phyloP scores from a whole-genome alignment of 2,113 vertebrate genomes.

The Lates calcarifer region DNA sequence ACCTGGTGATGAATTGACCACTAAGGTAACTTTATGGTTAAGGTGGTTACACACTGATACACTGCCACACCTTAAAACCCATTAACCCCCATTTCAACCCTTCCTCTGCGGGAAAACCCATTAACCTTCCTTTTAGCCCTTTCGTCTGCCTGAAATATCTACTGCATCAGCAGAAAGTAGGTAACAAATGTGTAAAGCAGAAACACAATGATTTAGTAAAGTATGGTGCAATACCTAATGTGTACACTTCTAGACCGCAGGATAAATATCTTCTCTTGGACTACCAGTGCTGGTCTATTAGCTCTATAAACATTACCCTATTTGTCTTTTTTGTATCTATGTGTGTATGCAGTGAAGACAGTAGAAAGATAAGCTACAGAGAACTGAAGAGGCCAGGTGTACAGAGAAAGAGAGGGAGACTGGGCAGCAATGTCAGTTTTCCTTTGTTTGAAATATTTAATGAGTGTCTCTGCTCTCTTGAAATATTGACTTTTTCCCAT shows the following conservation, averaged over 20 bases:
- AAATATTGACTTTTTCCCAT: slow-evolving; percentile 81
- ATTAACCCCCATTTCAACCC: slow-evolving; percentile 72
- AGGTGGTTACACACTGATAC: slow-evolving; percentile 62
- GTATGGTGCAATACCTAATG: not conserved
- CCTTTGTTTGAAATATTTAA: slow-evolving; percentile 85
- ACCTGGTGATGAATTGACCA: slow-evolving; percentile 56
- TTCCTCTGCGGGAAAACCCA: slow-evolving; percentile 56
- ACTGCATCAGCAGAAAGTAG: slow-evolving; percentile 55
- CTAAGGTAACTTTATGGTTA: slow-evolving; percentile 56
- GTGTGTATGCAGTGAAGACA: slow-evolving; percentile 24
- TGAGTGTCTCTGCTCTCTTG: slow-evolving; percentile 68
- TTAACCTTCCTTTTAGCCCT: slow-evolving; percentile 71
- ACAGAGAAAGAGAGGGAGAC: slow-evolving; percentile 16
- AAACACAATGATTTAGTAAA: slow-evolving; percentile 13
- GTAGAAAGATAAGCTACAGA: slow-evolving; percentile 1
- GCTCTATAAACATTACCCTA: not conserved
- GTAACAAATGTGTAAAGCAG: slow-evolving; percentile 1
- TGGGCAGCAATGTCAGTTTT: slow-evolving; percentile 61
- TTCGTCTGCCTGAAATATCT: slow-evolving; percentile 27
- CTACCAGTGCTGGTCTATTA: not conserved
- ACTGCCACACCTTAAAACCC: slow-evolving; percentile 73
- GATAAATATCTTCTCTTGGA: slow-evolving; percentile 1
- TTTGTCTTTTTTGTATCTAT: not conserved
- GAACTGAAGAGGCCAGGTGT: slow-evolving; percentile 9
- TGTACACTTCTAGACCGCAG: not conserved